Base-by-base conservation (phyloP, 2,113 vertebrate species). In the Megalops atlanticus region DNA sequence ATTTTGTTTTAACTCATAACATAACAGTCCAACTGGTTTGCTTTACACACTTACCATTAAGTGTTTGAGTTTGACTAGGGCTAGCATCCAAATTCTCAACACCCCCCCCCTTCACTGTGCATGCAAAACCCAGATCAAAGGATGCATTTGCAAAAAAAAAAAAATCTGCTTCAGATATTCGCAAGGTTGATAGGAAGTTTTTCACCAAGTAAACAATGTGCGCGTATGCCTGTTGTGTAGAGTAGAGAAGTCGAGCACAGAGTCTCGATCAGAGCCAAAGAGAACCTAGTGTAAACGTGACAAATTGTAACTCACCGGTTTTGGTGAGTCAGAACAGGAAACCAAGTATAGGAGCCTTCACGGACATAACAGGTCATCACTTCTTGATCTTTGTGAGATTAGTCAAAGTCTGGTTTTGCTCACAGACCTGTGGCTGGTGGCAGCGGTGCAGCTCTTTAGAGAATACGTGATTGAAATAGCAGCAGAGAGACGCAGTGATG, bases 291-390 rank as follows among this genome's bases (percentile, higher is more conserved):
- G 85, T 84, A 91, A 91, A 88, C 72, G 89, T 92, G 91, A 93
- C 90, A 90, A 92, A 81, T 52, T 83, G 64, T 92, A 92, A 91
- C 81, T 83, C 91, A 84, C 91, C 90, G 89, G 89, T 89, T 94
- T 94, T 92, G 94, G 91, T 93, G 93, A 95, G 93, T 92, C 89
- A 94, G 93, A 95, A 94, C 92, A 92, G 92, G 94, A 96, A 95
- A 93, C 92, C 91, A 92, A 82, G 76, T 36, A 74, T 70, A 80
- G 91, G 86, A 76, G 14, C 35, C 38, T 93, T 92, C 91, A 89
- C 89, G 83, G 85, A 83, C 87, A 90, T 83, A 86, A 84, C 87
- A 92, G 91, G 92, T 93, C 91, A 92, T 85, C 93, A 94, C 92
- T 92, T 94, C 88, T 91, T 92, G 82, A 93, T 92, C 89, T 88